Percentiles rank a stretch among this genome's conserved stretches.
Evolutionary conservation across 2,113 vertebrate species (phyloP).

Genomic region (Tautogolabrus adspersus): DNA sequence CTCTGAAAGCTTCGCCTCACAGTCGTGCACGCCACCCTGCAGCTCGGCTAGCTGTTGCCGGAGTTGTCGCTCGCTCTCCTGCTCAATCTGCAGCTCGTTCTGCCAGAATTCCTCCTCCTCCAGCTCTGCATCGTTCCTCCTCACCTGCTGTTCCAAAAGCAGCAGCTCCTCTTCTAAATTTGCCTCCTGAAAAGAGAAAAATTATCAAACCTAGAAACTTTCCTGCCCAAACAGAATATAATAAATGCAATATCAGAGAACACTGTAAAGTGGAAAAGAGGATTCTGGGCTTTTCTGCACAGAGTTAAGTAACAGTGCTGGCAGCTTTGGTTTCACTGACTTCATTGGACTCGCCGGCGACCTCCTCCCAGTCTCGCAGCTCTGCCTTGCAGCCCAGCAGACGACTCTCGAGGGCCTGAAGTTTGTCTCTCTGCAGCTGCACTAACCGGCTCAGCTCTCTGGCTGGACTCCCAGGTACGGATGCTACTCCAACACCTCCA

Average conservation of each 20-base stretch:
- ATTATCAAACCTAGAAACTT: neutral
- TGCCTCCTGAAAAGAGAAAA: constrained; percentile 36
- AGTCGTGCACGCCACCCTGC: constrained; percentile 86
- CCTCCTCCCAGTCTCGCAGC: constrained; percentile 89
- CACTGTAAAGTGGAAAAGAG: neutral
- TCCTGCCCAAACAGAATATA: neutral
- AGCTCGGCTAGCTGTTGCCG: constrained; percentile 92
- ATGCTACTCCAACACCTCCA: constrained; percentile 51
- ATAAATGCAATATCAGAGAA: neutral
- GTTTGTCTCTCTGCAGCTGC: constrained; percentile 91
- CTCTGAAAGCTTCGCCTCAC: constrained; percentile 88
- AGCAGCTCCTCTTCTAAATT: constrained; percentile 89
- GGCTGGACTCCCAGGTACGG: constrained; percentile 71
- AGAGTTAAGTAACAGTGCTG: constrained; percentile 2
- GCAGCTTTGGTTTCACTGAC: constrained; percentile 52
- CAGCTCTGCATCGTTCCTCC: constrained; percentile 91
- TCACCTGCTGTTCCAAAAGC: constrained; percentile 91
- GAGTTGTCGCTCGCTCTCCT: constrained; percentile 92
- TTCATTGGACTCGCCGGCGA: constrained; percentile 45
- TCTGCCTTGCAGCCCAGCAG: constrained; percentile 89
- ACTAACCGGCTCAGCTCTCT: constrained; percentile 91
- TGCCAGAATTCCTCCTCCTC: constrained; percentile 97
- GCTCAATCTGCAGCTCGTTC: constrained; percentile 94
- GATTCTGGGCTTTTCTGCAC: neutral
- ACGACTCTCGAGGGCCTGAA: constrained; percentile 89